Evolutionary conservation across 2,797 vertebrate genomes (phyloP).

Genomic region (Helarctos malayanus): DNA sequence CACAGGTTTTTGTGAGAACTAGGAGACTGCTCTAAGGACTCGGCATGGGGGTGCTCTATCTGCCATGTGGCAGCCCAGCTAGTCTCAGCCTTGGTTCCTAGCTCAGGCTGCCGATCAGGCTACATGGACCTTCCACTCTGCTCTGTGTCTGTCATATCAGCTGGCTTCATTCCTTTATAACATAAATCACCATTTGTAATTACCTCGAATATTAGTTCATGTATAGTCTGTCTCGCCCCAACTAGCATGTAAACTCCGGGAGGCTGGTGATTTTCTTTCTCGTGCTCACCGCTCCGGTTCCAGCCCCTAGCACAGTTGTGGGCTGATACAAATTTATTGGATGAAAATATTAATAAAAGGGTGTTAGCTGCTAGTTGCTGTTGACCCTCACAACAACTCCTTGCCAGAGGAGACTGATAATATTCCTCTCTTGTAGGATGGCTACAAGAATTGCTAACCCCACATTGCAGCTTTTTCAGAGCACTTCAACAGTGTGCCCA

Average conservation of each 20-base stretch:
- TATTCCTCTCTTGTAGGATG: background rate
- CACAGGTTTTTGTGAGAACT: background rate
- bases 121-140: background rate
- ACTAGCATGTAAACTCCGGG: background rate
- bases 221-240: background rate
- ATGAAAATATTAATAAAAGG: constrained; percentile 36
- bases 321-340: constrained; percentile 2
- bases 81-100: background rate
- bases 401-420: background rate
- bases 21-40: background rate
- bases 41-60: background rate
- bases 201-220: background rate
- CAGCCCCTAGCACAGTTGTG: background rate
- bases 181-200: constrained; percentile 30
- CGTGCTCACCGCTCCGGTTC: background rate
- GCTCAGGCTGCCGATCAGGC: background rate
- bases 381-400: background rate
- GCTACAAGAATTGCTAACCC: background rate
- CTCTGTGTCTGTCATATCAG: background rate
- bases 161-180: constrained; percentile 18
- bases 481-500: background rate
- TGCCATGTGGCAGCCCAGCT: background rate
- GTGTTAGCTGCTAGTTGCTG: background rate
- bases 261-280: background rate
- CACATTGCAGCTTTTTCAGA: background rate